Evolutionary conservation across 2,797 vertebrate genomes (phyloP), one percentile per base, ranked within the genome.

Genomic region (Falco berigora): DNA sequence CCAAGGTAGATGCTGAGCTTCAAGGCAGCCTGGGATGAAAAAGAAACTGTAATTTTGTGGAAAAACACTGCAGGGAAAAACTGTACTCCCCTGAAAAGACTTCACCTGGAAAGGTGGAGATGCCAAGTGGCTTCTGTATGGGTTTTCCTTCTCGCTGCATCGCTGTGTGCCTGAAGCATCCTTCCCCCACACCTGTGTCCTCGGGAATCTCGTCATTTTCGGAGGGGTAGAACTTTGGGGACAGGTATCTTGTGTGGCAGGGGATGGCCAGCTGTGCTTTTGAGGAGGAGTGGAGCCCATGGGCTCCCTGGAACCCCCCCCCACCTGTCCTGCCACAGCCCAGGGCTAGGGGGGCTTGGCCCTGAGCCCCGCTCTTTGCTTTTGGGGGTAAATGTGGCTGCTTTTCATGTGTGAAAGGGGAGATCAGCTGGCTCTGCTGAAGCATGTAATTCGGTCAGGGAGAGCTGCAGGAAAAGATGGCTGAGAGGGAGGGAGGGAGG

Each of bases 11-110:
- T 47, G 14, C 5, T 19, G 75, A 91, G 66, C 85, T 86, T 92
- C 61, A 36, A 74, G 90, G 69, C 56, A 90, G 46, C 32, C 86
- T 80, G 58, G 58, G 62, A 84, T 88, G 73, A 94, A 96, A 88
- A 53, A 55, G 69, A 75, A 94, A 62, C 55, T 50, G 58, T 88
- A 84, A 84, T 90, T 13, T 64, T 1, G 1, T 49, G 61, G 87
- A 59, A 91, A 62, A 92, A 91, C 23, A 52, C 42, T 30, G 34
- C 1, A 25, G 18, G 34, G 5, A 4, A 3, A 36, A 50, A 16
- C 20, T 55, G 6, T 53, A 83, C 68, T 52, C 0, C 0, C 56
- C 71, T 79, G 68, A 59, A 77, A 86, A 79, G 75, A 25, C 38
- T 62, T 59, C 36, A 38, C 10, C 38, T 38, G 38, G 38, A 38